These are phyloP conservation scores for Mustelus asterias DNA, from an alignment of 2,113 vertebrate species.

Conservation along the genomic window DNA sequence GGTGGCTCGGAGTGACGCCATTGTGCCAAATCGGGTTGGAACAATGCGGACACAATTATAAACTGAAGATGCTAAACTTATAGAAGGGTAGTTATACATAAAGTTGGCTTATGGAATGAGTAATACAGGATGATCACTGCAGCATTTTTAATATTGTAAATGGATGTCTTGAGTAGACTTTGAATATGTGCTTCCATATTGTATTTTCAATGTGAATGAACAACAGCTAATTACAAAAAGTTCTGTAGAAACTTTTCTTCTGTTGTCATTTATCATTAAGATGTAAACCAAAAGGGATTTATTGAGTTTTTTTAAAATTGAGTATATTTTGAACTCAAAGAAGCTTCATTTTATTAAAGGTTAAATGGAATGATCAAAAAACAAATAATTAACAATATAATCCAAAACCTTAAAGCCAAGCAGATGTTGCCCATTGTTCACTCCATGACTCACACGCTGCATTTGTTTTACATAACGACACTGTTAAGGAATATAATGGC, in stretches of 20 bases:
- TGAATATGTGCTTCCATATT: slow-evolving; percentile 25
- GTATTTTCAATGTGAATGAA: slow-evolving; percentile 2
- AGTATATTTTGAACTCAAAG: background rate
- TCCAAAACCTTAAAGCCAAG: background rate
- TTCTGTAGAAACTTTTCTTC: background rate
- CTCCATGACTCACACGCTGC: background rate
- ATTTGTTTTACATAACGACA: background rate
- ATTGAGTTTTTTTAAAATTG: background rate
- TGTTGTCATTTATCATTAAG: background rate
- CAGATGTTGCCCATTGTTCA: background rate
- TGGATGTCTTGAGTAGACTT: background rate
- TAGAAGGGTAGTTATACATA: background rate
- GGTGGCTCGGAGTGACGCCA: background rate
- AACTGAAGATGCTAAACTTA: background rate
- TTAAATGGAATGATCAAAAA: background rate
- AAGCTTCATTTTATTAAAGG: background rate
- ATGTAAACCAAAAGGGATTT: background rate
- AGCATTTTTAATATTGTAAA: slow-evolving; percentile 13
- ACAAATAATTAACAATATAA: background rate
- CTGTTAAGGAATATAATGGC: background rate
- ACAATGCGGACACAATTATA: background rate
- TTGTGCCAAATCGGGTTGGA: background rate
- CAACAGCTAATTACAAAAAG: slow-evolving; percentile 1
- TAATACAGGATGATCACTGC: background rate
- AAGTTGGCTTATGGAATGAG: background rate